These are phyloP conservation scores for Xiphophorus birchmanni DNA, from an alignment of 2,797 vertebrate genomes.

Conservation along the genomic window DNA sequence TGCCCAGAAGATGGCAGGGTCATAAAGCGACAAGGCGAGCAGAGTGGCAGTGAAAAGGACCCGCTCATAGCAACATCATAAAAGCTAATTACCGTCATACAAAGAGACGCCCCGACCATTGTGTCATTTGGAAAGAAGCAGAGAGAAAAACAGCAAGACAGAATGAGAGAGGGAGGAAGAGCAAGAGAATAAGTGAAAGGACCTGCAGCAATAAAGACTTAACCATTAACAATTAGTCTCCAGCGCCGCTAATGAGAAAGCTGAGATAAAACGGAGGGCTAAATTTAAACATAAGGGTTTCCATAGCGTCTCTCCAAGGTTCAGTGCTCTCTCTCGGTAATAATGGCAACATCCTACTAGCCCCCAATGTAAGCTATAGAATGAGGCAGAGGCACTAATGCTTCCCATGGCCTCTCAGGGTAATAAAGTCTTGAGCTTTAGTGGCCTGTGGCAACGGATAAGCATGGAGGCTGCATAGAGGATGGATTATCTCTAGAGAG, in stretches of 20 bases:
- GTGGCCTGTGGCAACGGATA: conserved; percentile 36
- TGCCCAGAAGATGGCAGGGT: conserved; percentile 82
- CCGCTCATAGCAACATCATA: conserved; percentile 87
- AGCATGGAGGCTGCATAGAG: conserved; percentile 22
- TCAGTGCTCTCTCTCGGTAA: conserved; percentile 83
- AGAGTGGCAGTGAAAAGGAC: conserved; percentile 82
- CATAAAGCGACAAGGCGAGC: conserved; percentile 77
- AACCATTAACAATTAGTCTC: conserved; percentile 93
- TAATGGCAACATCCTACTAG: conserved; percentile 76
- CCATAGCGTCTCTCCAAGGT: conserved; percentile 79
- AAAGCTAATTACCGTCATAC: conserved; percentile 94
- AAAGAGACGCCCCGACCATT: conserved; percentile 80
- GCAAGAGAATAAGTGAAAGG: conserved; percentile 54
- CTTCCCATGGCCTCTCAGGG: conserved; percentile 43
- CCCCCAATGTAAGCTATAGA: conserved; percentile 71
- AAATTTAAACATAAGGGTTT: conserved; percentile 86
- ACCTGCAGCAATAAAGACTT: conserved; percentile 88
- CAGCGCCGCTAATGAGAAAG: conserved; percentile 88
- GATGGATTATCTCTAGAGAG: conserved; percentile 28
- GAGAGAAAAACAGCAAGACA: conserved; percentile 37
- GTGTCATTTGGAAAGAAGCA: conserved; percentile 88
- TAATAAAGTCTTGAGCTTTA: conserved; percentile 67
- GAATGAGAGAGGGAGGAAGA: conserved; percentile 32
- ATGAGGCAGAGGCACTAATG: conserved; percentile 28
- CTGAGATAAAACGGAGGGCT: conserved; percentile 85